Evolutionary conservation across 2,113 vertebrate species (phyloP).

Genomic region (Probosciger aterrimus): DNA sequence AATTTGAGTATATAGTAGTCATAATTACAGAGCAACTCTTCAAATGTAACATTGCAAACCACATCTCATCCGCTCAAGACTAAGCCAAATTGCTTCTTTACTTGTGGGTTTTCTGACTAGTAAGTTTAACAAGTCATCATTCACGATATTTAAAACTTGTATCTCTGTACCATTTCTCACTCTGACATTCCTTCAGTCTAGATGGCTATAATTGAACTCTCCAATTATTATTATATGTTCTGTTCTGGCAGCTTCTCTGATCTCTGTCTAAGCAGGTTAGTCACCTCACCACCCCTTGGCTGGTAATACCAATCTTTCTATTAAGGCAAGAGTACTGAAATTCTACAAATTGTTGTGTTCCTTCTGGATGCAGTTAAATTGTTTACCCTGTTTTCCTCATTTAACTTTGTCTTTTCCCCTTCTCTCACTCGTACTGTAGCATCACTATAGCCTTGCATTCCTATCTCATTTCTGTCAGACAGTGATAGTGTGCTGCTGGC

Average conservation of each 20-base stretch:
- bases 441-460: not conserved
- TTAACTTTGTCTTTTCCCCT: not conserved
- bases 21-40: slow-evolving; percentile 42
- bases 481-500: not conserved
- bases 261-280: not conserved
- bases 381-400: not conserved
- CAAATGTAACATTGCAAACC: slow-evolving; percentile 9
- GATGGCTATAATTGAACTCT: not conserved
- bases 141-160: slow-evolving; percentile 48
- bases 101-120: slow-evolving; percentile 44
- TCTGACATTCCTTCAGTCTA: not conserved
- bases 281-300: not conserved
- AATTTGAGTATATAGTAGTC: slow-evolving; percentile 32
- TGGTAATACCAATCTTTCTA: not conserved
- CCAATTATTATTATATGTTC: not conserved
- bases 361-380: not conserved
- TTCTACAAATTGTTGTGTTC: not conserved
- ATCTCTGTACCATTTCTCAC: not conserved
- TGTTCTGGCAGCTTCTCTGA: not conserved
- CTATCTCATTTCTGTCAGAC: not conserved
- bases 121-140: slow-evolving; percentile 11
- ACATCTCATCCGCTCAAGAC: not conserved
- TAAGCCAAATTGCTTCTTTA: not conserved
- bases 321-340: not conserved
- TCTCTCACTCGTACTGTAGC: not conserved